Base-by-base conservation (phyloP, 2,888 invertebrate genomes). In the Slavum lentiscoides region DNA sequence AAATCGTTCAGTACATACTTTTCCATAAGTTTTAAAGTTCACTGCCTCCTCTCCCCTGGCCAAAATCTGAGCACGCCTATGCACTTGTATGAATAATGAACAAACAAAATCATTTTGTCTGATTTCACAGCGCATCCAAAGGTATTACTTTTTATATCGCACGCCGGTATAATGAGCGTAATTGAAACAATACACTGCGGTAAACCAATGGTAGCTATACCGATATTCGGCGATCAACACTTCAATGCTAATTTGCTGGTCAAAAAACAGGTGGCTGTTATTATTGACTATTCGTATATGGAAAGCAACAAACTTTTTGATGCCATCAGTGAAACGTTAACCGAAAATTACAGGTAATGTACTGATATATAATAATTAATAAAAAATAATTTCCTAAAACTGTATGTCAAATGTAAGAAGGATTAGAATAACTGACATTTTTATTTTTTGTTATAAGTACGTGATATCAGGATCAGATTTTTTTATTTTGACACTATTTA, bases 131-230 rank as follows among this genome's bases (percentile, higher is more conserved):
- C 77, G 0, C 69, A 70, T 13, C 69, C 77, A n/a, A 77, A 77
- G 21, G 77, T 77, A 62, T 11, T 77, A 53, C 53, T 77, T 37
- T 77, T 77, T 55, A 61, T 77, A 61, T 70, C 77, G 9, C 77
- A 77, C 6, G 76, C 59, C 58, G 76, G 76, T 19, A 37, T 69
- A 15, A 76, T 76, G 76, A 76, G 76, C 2, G 59, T 59, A 49
- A 59, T 68, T 37, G 76, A 76, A 68, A 43, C 76, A 8, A 59
- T 77, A n/a, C 76, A 77, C 15, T 77, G 76, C n/a, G 76, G 69
- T 17, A 69, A 69, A 53, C 76, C 69, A 17, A 61, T 77, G 37
- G 76, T 69, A 61, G 62, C 49, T 17, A 77, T 77, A 53, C 76
- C 76, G 21, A 62, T 77, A 37, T 69, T 77, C 49, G 69, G 76